Conservation (phyloP, 2,888 invertebrate genomes). For the Agrochola circellaris region DNA sequence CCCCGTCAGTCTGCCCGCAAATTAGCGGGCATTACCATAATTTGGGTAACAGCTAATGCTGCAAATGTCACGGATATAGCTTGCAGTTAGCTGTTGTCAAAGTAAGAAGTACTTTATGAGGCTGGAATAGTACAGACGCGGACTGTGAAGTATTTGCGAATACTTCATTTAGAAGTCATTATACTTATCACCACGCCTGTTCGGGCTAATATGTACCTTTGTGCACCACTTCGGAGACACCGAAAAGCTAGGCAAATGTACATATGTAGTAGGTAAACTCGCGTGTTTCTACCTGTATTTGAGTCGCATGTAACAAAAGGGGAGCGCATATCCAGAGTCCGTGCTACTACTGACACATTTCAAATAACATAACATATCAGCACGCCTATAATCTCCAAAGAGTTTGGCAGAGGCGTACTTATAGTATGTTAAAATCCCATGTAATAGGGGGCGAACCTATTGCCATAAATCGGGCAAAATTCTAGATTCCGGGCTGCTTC, state of each 20-base stretch:
- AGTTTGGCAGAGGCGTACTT: too few species aligned
- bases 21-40: conserved; percentile 67
- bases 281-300: background rate
- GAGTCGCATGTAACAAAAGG: too few species aligned
- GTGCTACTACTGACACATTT: too few species aligned
- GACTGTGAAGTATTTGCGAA: background rate
- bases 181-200: background rate
- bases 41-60: conserved; percentile 64
- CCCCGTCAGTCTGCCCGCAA: conserved; percentile 54
- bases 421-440: too few species aligned
- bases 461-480: too few species aligned
- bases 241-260: background rate
- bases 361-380: too few species aligned
- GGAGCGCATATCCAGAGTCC: too few species aligned
- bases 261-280: too few species aligned
- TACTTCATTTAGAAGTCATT: background rate
- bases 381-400: too few species aligned
- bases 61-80: conserved; percentile 42
- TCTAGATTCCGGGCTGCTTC: too few species aligned
- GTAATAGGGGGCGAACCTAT: too few species aligned
- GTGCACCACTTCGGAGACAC: background rate
- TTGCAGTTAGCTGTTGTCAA: conserved; percentile 6
- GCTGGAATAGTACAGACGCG: background rate
- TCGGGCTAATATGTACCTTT: background rate
- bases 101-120: conserved; percentile 7